phyloP scores from a whole-genome alignment of 2,797 vertebrate genomes.

The Novumbra hubbsi region DNA sequence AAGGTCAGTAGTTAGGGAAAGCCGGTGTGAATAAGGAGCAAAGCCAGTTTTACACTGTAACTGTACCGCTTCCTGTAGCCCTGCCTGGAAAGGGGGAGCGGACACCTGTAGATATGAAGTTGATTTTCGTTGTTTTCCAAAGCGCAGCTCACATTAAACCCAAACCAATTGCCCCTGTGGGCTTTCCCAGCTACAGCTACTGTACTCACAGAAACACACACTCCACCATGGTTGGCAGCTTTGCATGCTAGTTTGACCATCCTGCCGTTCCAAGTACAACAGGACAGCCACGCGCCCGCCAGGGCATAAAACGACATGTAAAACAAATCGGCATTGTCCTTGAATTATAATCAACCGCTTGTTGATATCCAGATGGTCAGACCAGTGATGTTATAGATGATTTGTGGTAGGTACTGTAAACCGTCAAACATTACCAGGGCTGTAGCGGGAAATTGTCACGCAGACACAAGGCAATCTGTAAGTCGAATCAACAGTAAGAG shows the following conservation, averaged over 20 bases:
- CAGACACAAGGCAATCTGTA: neutral
- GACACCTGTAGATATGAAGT: conserved; percentile 5
- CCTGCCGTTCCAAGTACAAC: neutral
- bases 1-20: conserved; percentile 17
- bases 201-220: neutral
- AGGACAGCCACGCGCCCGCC: neutral
- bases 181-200: neutral
- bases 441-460: neutral
- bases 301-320: neutral
- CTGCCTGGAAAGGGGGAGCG: neutral
- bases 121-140: neutral
- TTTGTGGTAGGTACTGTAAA: neutral
- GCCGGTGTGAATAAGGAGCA: neutral
- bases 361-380: neutral
- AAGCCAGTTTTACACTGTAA: conserved; percentile 69
- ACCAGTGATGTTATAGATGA: neutral
- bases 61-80: conserved; percentile 20
- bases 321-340: neutral
- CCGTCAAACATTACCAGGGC: neutral
- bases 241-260: neutral
- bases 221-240: neutral
- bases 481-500: neutral
- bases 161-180: neutral
- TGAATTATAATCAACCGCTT: neutral
- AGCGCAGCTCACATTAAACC: neutral